A percentile compares a stretch with the other conserved stretches of the same genome.
Conservation (phyloP, 2,797 vertebrate genomes). For the Tapirus indicus region DNA sequence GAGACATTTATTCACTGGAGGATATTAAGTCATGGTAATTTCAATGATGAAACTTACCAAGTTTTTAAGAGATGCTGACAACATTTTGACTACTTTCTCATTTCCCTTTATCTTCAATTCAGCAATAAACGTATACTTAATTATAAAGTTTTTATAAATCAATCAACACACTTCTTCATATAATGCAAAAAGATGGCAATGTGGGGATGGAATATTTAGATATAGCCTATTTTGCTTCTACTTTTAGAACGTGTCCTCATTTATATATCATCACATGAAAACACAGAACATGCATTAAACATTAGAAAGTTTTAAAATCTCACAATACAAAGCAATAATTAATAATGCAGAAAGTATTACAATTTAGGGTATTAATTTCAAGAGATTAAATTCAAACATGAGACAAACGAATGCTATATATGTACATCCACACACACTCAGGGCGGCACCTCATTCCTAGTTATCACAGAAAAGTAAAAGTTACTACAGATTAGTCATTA, state of each 20-base stretch:
- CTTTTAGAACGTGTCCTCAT: conserved; percentile 3
- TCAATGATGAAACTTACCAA: conserved; percentile 17
- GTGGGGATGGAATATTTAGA: not conserved
- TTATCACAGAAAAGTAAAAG: conserved; percentile 22
- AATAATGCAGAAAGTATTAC: not conserved
- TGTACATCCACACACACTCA: not conserved
- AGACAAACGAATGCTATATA: not conserved
- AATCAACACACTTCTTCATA: not conserved
- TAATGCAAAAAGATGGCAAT: not conserved
- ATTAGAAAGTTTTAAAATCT: not conserved
- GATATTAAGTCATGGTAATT: conserved; percentile 1
- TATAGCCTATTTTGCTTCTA: not conserved
- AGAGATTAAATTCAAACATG: conserved; percentile 9
- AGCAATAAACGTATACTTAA: not conserved
- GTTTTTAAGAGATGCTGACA: conserved; percentile 4
- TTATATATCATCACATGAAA: conserved; percentile 8
- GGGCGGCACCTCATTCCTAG: not conserved
- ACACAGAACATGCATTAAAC: not conserved
- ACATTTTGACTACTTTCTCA: not conserved
- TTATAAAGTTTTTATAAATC: not conserved
- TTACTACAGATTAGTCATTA: conserved; percentile 2
- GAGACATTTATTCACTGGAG: conserved; percentile 8
- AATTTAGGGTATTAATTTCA: not conserved
- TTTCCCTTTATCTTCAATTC: not conserved
- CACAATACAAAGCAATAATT: not conserved